These are phyloP conservation scores for Entomyzon cyanotis DNA, from an alignment of 2,113 vertebrate species.

Conservation along the genomic window DNA sequence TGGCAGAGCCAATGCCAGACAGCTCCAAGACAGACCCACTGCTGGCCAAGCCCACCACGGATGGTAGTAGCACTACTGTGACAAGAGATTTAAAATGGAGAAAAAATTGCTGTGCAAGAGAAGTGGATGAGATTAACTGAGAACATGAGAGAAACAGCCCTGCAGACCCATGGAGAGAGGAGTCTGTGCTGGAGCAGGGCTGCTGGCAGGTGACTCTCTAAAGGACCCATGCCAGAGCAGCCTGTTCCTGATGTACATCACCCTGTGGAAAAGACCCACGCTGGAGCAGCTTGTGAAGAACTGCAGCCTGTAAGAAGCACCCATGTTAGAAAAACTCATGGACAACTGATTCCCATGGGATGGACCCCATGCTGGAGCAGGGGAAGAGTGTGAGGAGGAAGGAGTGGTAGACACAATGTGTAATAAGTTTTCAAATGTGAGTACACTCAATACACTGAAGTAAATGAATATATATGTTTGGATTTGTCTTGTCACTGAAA, in stretches of 20 bases:
- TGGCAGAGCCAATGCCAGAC: rapidly evolving
- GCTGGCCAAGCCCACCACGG: background rate
- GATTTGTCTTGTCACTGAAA: background rate
- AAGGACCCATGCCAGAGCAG: background rate
- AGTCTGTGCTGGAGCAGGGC: rapidly evolving
- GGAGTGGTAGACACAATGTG: rapidly evolving
- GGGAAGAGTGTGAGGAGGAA: background rate
- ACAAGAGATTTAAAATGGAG: background rate
- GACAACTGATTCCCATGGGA: background rate
- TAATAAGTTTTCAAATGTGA: background rate
- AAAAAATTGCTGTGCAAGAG: background rate
- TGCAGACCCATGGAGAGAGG: background rate
- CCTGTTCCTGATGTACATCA: too few relatives aligned
- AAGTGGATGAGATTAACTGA: background rate
- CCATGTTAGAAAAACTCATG: background rate
- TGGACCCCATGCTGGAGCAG: rapidly evolving
- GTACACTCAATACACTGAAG: background rate
- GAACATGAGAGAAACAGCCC: background rate
- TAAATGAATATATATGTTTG: background rate
- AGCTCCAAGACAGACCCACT: rapidly evolving
- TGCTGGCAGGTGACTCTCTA: background rate
- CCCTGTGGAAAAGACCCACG: background rate
- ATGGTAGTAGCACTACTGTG: rapidly evolving
- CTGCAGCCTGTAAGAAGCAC: background rate
- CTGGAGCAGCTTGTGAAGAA: background rate